phyloP scores from a whole-genome alignment of 2,888 invertebrate species.

The Exephanes ischioxanthus region DNA sequence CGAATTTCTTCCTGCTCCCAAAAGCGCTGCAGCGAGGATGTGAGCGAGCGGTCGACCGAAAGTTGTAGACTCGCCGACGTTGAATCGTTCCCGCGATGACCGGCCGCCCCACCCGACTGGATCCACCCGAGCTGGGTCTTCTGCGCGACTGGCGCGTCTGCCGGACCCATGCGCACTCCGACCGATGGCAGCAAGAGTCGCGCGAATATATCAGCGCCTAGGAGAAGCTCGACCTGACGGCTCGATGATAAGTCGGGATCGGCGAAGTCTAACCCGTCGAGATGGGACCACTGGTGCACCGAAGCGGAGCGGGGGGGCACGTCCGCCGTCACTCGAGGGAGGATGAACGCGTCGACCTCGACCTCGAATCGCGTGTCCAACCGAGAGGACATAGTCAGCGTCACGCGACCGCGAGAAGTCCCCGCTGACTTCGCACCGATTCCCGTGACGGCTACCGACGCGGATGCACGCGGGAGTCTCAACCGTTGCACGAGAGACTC shows the following conservation, averaged over 20 bases:
- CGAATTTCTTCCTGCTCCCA: conserved; percentile 52
- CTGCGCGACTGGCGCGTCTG: background rate
- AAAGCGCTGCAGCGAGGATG: conserved; percentile 12
- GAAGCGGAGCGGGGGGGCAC: background rate
- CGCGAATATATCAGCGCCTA: background rate
- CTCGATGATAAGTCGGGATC: conserved; percentile 1
- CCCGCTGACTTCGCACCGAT: conserved; percentile 3
- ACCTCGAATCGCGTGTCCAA: background rate
- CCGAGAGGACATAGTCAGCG: background rate
- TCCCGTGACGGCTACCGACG: conserved; percentile 7
- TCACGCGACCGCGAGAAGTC: background rate
- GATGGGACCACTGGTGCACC: background rate
- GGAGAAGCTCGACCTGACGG: background rate
- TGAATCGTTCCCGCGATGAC: background rate
- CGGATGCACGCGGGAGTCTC: conserved; percentile 14
- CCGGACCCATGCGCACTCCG: background rate
- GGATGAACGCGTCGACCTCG: background rate
- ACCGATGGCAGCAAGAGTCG: background rate
- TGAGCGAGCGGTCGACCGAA: background rate
- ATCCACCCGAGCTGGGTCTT: conserved; percentile 8
- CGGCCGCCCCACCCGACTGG: background rate
- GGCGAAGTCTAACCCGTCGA: background rate
- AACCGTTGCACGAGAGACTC: conserved; percentile 8
- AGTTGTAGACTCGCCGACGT: background rate
- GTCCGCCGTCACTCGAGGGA: background rate